phyloP scores from a whole-genome alignment of 2,113 vertebrate species.

The Setophaga petechia region DNA sequence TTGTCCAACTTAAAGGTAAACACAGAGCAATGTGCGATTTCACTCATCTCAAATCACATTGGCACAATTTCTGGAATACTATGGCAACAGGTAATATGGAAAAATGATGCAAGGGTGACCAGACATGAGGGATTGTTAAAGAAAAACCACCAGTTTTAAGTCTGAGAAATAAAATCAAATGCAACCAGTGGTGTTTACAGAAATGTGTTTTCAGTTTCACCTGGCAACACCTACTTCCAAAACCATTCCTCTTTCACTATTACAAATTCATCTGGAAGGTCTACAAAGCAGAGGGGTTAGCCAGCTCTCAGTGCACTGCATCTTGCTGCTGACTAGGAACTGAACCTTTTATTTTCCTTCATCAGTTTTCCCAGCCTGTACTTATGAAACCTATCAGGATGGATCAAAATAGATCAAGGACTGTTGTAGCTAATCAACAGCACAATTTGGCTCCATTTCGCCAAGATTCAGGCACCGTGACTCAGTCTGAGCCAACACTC shows the following conservation, averaged over 20 bases:
- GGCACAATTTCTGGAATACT: not conserved
- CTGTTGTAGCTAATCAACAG: not conserved
- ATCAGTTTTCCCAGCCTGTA: not conserved
- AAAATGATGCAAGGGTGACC: not conserved
- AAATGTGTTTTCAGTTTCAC: conserved; percentile 42
- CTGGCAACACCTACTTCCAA: conserved; percentile 28
- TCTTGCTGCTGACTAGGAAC: not conserved
- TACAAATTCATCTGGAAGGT: conserved; percentile 11
- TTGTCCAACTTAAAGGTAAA: conserved; percentile 22
- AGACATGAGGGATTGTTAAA: not conserved
- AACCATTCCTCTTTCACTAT: not conserved
- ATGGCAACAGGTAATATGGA: not conserved
- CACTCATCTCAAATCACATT: not conserved
- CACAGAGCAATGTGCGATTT: not conserved
- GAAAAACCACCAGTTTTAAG: not conserved
- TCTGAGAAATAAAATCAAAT: not conserved
- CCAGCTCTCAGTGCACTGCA: not conserved
- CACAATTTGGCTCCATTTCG: not conserved
- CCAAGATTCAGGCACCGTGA: not conserved
- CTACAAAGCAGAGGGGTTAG: not conserved
- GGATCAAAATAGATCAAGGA: conserved; percentile 18
- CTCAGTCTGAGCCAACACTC: not conserved
- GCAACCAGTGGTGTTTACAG: conserved; percentile 4
- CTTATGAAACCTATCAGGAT: not conserved
- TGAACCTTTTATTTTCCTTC: not conserved